phyloP scores from a whole-genome alignment of 1,140 invertebrate species.

The Eurosta solidaginis region DNA sequence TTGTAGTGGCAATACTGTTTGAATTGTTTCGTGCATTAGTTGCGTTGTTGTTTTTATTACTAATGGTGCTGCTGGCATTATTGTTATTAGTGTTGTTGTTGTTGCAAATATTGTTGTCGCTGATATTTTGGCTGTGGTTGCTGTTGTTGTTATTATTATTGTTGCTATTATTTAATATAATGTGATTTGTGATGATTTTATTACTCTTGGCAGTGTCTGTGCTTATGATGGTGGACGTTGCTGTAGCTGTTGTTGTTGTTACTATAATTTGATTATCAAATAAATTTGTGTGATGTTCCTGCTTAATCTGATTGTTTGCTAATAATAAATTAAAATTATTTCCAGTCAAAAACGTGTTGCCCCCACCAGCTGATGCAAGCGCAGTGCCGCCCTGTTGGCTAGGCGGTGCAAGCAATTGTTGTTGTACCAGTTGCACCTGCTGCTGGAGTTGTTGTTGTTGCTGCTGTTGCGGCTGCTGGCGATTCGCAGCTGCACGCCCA shows the following conservation, averaged over 20 bases:
- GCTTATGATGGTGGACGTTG: not conserved
- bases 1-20: slow-evolving; percentile 38
- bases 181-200: not conserved
- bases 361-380: not conserved
- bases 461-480: not conserved
- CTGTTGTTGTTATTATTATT: not conserved
- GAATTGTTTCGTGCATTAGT: no score
- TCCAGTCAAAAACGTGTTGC: not conserved
- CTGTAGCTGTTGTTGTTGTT: slow-evolving; percentile 8
- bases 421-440: not conserved
- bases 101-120: not conserved
- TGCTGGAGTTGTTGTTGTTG: not conserved
- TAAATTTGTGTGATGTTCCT: not conserved
- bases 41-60: not conserved
- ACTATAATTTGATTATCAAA: not conserved
- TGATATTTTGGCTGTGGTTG: not conserved
- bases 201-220: slow-evolving; percentile 7
- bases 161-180: no score
- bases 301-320: not conserved
- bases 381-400: not conserved
- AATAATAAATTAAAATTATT: not conserved
- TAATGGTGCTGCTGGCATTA: not conserved
- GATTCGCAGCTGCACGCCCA: not conserved
- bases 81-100: slow-evolving; percentile 25
- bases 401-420: not conserved